Evolutionary conservation across 2,888 invertebrate genomes (phyloP).

Genomic region (Xanthia togata): DNA sequence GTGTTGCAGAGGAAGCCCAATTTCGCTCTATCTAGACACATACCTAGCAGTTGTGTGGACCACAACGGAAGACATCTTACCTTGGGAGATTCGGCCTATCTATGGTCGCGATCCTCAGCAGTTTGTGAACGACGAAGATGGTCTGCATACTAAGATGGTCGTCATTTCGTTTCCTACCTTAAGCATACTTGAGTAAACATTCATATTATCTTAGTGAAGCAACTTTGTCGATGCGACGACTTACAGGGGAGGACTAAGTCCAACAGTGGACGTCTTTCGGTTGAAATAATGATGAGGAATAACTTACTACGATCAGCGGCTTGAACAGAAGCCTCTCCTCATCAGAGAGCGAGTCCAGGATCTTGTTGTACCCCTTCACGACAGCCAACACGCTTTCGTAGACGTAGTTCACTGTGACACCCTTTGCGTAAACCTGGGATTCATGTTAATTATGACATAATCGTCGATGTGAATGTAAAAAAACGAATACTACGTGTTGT

Average conservation of each 20-base stretch:
- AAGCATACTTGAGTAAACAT: neutral
- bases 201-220: neutral
- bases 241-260: too few species aligned
- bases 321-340: conserved; percentile 95
- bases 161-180: neutral
- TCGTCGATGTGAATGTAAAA: too few species aligned
- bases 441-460: neutral
- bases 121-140: neutral
- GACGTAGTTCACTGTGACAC: conserved; percentile 90
- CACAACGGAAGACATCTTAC: neutral
- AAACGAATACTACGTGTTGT: neutral
- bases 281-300: neutral
- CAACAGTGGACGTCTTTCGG: neutral
- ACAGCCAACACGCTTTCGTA: conserved; percentile 93
- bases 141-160: neutral
- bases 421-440: conserved; percentile 90
- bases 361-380: conserved; percentile 94
- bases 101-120: neutral
- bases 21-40: neutral
- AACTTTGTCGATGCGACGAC: neutral
- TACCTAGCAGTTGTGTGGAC: neutral
- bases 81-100: neutral
- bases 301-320: conserved; percentile 91
- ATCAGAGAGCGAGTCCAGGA: conserved; percentile 93
- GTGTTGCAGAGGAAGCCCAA: neutral